Evolutionary conservation across 2,888 invertebrate species (phyloP).

Genomic region (Cryptus viduatorius): DNA sequence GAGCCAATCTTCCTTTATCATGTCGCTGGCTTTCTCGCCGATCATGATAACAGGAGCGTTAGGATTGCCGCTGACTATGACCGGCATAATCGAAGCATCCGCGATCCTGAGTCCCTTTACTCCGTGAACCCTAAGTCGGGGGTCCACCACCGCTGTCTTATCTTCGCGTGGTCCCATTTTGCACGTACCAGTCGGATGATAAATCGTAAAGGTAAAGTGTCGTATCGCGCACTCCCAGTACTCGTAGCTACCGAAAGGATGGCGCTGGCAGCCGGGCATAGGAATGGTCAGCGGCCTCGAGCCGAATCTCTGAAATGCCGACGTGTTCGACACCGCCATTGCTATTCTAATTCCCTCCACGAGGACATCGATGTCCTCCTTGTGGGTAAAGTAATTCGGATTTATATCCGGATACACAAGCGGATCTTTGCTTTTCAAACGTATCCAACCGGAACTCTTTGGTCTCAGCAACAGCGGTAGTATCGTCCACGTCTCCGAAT

Average conservation of each 20-base stretch:
- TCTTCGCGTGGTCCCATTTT: conserved; percentile 94
- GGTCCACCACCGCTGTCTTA: conserved; percentile 92
- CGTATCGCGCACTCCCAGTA: conserved; percentile 95
- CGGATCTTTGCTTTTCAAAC: conserved; percentile 92
- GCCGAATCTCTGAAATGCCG: conserved; percentile 92
- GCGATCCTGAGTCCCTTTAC: conserved; percentile 92
- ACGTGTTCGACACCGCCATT: conserved; percentile 91
- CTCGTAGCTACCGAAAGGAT: conserved; percentile 90
- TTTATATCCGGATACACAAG: conserved; percentile 93
- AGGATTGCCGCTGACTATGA: conserved; percentile 95
- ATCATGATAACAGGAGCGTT: conserved; percentile 97
- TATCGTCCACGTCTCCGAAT: conserved; percentile 94
- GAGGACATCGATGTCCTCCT: conserved; percentile 91
- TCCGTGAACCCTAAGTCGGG: conserved; percentile 91
- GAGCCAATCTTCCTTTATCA: conserved; percentile 94
- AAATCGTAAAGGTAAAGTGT: conserved; percentile 93
- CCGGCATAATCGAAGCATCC: conserved; percentile 96
- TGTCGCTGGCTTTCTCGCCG: conserved; percentile 94
- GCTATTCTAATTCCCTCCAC: conserved; percentile 95
- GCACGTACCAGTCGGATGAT: conserved; percentile 94
- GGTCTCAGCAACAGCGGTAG: conserved; percentile 93
- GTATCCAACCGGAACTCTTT: conserved; percentile 94
- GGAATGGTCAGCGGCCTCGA: conserved; percentile 92
- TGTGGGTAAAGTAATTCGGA: conserved; percentile 96
- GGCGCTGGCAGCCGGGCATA: conserved; percentile 93